Evolutionary conservation across 2,888 invertebrate genomes (phyloP), one percentile per base, ranked within the genome.

Genomic region (Temnothorax ravouxi): DNA sequence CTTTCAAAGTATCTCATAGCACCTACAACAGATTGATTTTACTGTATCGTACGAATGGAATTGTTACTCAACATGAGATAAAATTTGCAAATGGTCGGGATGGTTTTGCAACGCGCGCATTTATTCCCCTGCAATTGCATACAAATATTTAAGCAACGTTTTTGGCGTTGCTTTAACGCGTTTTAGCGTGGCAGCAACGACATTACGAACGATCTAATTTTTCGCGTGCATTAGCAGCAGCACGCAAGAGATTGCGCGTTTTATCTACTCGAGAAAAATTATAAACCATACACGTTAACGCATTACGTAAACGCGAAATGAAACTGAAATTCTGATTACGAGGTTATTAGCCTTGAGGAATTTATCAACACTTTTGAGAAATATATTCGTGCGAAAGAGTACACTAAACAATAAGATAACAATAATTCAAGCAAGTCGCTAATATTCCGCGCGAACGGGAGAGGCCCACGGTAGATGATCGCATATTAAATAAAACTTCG

Each of bases 121-220:
- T 80, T 81, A 72, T 80, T 3, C n/a, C 75, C 8, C 38, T 44
- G 80, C 15, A 11, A 75, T 76, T 25, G 15, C n/a, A n/a, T 9
- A 41, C 74, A 56, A 80, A 80, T 80, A 80, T 80, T 80, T 74
- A 74, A 72, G 8, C 59, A 13, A 18, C 18, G 74, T 71, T 77
- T 77, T 77, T 44, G 9, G 15, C 15, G 72, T 71, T 29, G 44
- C 44, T 77, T 66, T 71, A 77, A 77, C 29, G 71, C 72, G 44
- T 77, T 77, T 77, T 69, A 71, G 54, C 25, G 29, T 66, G n/a
- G 52, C 52, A 34, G n/a, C 38, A 72, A 72, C 59, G 74, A 59
- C 75, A 74, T 80, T 72, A 80, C 74, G 74, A 59, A 25, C 47
- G 56, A 80, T 80, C 74, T 47, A 72, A 80, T 80, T 80, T 74